Evolutionary conservation across 2,113 vertebrate genomes (phyloP), one percentile per base, ranked within the genome.

Genomic region (Neofelis nebulosa): DNA sequence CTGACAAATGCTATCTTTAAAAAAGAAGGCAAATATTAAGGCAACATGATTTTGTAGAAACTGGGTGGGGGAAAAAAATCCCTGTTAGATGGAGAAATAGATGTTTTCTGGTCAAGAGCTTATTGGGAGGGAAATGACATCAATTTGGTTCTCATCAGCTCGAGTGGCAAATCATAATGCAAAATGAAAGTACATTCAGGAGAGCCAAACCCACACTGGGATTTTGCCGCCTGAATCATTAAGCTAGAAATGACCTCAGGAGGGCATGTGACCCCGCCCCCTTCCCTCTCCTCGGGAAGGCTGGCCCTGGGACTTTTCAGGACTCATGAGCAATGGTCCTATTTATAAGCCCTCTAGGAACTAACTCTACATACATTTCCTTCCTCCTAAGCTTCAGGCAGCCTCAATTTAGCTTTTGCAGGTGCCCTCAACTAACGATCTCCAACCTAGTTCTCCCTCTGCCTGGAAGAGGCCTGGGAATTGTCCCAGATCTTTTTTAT

Each of bases 171-270:
- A 96, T 93, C 92, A 95, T 95, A 86, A 66, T 57, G 91, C 36
- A 93, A 98, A 95, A 73, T 80, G 97, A 97, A 98, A 97, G 95
- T 95, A 79, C 27, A 0, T 52, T 65, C 21, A 29, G 25, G n/a
- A 61, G 48, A 63, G 31, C 55, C 38, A 79, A 96, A 6, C 95
- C 76, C 95, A 81, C 19, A 25, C 84, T 9, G 91, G 86, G 78
- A 89, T 94, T 96, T 97, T 93, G 97, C 73, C 18, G 1, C 25
- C 57, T 98, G 96, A 97, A 80, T 97, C 97, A 98, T 68, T 74
- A 25, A 94, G 89, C 66, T 91, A 84, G 94, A 97, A 97, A 92
- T 97, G 91, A 97, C 89, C 81, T 91, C 50, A 63, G 73, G 66
- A 92, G 84, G 82, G 12, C 57, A 8, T 25, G 71, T 71, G 89